Percentiles rank a stretch among this genome's conserved stretches.
Conservation (phyloP, 1,140 invertebrate species). For the Heliconius nattereri region DNA sequence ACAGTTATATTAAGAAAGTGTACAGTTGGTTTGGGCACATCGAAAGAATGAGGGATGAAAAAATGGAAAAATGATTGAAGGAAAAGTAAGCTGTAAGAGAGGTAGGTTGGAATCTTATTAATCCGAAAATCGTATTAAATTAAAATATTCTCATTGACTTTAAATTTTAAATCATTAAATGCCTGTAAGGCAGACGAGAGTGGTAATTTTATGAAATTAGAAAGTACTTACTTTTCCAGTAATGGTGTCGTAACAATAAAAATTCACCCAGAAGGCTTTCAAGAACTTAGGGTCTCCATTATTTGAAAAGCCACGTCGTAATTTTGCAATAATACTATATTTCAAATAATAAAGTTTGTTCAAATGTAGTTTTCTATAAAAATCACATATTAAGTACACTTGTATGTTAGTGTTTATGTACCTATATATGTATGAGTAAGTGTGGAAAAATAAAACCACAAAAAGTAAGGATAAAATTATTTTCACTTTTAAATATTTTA, state of each 20-base stretch:
- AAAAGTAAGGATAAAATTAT: too few species aligned
- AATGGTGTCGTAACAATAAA: conserved; percentile 6
- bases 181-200: neutral
- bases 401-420: neutral
- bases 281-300: neutral
- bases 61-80: too few species aligned
- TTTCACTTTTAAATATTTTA: too few species aligned
- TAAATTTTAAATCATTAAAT: neutral
- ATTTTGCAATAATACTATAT: neutral
- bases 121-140: too few species aligned
- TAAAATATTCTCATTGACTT: neutral
- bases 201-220: conserved; percentile 7
- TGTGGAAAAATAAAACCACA: too few species aligned
- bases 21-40: too few species aligned
- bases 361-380: neutral
- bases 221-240: conserved; percentile 1
- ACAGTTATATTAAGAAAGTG: too few species aligned
- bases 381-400: neutral
- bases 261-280: neutral
- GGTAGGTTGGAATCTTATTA: too few species aligned
- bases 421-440: too few species aligned
- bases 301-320: conserved; percentile 4
- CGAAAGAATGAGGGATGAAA: too few species aligned
- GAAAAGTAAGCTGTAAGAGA: too few species aligned
- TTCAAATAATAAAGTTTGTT: neutral